Conservation (phyloP, 2,113 vertebrate genomes). For the Machaerirhynchus nigripectus region DNA sequence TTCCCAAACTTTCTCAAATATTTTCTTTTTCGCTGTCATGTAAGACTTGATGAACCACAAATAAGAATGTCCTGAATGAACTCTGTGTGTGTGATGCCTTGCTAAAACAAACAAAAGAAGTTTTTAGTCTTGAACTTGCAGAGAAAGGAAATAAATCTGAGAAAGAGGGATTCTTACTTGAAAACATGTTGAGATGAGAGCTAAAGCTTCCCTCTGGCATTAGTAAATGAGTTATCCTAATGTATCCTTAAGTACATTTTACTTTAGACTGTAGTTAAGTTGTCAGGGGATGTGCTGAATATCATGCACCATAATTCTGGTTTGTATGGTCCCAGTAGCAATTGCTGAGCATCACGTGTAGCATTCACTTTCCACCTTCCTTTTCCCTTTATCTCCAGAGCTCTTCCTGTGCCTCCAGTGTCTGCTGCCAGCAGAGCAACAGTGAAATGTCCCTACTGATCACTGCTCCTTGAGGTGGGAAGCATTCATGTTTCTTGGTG, state of each 20-base stretch:
- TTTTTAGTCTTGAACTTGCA: background rate
- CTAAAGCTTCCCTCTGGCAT: background rate
- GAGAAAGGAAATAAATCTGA: background rate
- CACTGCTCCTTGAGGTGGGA: background rate
- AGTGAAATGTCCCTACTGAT: background rate
- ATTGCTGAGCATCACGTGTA: background rate
- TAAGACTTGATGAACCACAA: background rate
- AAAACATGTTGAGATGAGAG: background rate
- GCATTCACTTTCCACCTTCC: background rate
- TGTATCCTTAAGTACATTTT: background rate
- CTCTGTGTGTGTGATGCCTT: background rate
- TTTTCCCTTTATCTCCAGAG: background rate
- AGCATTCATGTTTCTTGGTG: background rate
- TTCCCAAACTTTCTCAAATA: background rate
- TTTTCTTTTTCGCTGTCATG: background rate
- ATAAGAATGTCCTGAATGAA: background rate
- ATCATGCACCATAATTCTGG: background rate
- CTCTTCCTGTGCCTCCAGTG: background rate
- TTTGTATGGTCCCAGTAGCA: background rate
- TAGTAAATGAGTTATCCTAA: background rate
- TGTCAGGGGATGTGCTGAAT: background rate
- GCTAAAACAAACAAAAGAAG: background rate
- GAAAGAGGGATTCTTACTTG: background rate
- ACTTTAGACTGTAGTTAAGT: background rate
- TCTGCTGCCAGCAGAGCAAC: background rate